Percentiles rank a stretch among this genome's conserved stretches.
These are phyloP conservation scores for Parauchenoglanis ngamensis DNA, from an alignment of 2,797 vertebrate genomes.

Conservation along the genomic window DNA sequence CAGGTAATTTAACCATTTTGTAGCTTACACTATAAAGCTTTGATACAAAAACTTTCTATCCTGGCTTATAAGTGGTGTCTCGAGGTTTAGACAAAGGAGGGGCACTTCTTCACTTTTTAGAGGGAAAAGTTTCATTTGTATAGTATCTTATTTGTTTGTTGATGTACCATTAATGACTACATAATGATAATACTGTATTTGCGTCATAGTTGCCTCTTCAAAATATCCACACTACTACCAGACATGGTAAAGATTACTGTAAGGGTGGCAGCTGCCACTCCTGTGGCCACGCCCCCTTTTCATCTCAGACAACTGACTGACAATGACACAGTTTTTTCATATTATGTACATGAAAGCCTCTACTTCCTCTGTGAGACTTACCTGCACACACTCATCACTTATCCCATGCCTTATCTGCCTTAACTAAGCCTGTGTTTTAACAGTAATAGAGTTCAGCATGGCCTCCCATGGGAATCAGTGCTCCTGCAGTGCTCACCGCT, in stretches of 20 bases:
- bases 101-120: background rate
- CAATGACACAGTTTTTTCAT: background rate
- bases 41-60: background rate
- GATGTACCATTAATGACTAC: background rate
- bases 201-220: background rate
- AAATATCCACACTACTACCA: background rate
- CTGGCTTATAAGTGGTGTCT: background rate
- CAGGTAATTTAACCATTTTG: background rate
- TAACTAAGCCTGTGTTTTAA: background rate
- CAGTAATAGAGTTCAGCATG: slow-evolving; percentile 40
- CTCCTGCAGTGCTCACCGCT: slow-evolving; percentile 44
- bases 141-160: background rate
- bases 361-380: background rate
- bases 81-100: background rate
- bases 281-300: background rate
- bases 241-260: background rate
- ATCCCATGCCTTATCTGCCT: background rate
- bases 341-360: background rate
- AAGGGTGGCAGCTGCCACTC: background rate
- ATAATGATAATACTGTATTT: background rate
- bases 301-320: background rate
- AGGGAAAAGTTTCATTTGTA: background rate
- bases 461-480: slow-evolving; percentile 45
- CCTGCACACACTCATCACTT: background rate
- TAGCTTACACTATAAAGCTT: background rate